Evolutionary conservation across 2,888 invertebrate species (phyloP), one percentile per base, ranked within the genome.

Genomic region (Sinelater perroti): DNA sequence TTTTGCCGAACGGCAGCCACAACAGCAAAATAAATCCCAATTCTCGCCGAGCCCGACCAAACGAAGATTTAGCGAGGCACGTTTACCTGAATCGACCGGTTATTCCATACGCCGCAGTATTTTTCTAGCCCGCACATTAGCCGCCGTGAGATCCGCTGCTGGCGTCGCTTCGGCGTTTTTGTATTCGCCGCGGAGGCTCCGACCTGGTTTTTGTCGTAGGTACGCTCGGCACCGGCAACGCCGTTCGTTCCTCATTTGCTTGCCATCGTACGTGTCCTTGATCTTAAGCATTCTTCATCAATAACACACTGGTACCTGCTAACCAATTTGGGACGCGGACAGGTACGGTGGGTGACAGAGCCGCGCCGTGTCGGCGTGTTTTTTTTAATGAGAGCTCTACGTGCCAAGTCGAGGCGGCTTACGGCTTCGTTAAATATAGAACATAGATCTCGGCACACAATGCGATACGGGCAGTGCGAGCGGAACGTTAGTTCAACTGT

Each of bases 1-100:
- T n/a, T n/a, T n/a, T n/a, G n/a, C n/a, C n/a, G n/a, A n/a, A n/a
- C n/a, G n/a, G n/a, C n/a, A n/a, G n/a, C n/a, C n/a, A n/a, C n/a
- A n/a, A n/a, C n/a, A n/a, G n/a, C n/a, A n/a, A n/a, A n/a, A n/a
- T n/a, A n/a, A n/a, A n/a, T n/a, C n/a, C n/a, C n/a, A n/a, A n/a
- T n/a, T n/a, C n/a, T n/a, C 28, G 10, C n/a, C 28, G 10, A 28
- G n/a, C 40, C 40, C 14, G 24, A 40, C 24, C 13, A 24, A 44
- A 30, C 44, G 26, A 50, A 35, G 28, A 50, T 21, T n/a, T n/a
- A 62, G 58, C 60, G 50, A 60, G 54, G 52, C 54, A 61, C 60
- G 61, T 66, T 67, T 68, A 68, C 67, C 68, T 67, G 67, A 66
- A 65, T 65, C 66, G 66, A 68, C 68, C 68, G 67, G 68, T 67